Evolutionary conservation across 2,888 invertebrate species (phyloP).

Genomic region (Diaprepes abbreviatus): DNA sequence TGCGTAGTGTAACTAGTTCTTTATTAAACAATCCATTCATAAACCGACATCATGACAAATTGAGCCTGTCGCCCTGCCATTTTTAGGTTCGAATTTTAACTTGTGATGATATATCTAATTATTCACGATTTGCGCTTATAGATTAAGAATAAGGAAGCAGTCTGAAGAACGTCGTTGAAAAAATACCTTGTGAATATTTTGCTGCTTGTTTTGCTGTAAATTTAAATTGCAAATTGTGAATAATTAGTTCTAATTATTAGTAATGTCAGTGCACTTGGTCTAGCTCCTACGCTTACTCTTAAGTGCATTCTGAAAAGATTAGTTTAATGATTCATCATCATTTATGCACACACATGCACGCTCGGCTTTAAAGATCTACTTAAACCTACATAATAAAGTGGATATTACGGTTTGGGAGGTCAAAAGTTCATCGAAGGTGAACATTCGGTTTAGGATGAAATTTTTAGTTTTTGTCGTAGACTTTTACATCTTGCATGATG

Average conservation of each 20-base stretch:
- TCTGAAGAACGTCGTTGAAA: constrained; percentile 8
- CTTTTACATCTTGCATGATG: too few species aligned
- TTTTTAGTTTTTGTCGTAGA: too few species aligned
- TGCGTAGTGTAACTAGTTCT: too few species aligned
- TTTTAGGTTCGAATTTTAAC: too few species aligned
- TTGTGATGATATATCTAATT: too few species aligned
- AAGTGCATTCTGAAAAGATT: constrained; percentile 40
- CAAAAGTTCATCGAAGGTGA: constrained; percentile 9
- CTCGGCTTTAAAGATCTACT: not conserved
- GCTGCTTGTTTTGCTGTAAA: not conserved
- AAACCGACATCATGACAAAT: too few species aligned
- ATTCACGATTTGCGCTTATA: not conserved
- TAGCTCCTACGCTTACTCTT: constrained; percentile 34
- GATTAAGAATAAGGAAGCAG: constrained; percentile 29
- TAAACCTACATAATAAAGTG: constrained; percentile 16
- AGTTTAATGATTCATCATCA: constrained; percentile 43
- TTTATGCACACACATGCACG: constrained; percentile 30
- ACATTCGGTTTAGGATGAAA: too few species aligned
- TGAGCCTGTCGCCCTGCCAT: too few species aligned
- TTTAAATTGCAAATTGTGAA: constrained; percentile 32
- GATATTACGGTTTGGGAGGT: not conserved
- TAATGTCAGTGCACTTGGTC: constrained; percentile 19
- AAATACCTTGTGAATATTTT: not conserved
- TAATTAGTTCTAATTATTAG: constrained; percentile 36
- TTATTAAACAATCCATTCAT: too few species aligned